Percentiles rank a stretch among this genome's conserved stretches.
phyloP scores from a whole-genome alignment of 2,888 invertebrate genomes.

The Microplitis deprimator region DNA sequence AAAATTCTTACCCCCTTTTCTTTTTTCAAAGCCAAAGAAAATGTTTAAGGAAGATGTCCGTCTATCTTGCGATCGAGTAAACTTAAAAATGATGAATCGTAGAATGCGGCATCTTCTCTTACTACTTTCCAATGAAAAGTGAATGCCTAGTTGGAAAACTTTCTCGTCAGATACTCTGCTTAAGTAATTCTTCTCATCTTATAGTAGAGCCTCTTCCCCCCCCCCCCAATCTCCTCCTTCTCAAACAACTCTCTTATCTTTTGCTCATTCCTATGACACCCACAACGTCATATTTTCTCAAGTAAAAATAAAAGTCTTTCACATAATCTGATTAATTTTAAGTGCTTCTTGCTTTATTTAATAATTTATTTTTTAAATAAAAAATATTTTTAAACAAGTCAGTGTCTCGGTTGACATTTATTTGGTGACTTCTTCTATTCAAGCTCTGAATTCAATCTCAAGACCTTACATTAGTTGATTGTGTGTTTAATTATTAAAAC shows the following conservation, averaged over 20 bases:
- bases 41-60: slow-evolving; percentile 16
- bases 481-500: too few relatives aligned
- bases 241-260: not conserved
- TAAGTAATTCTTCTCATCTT: slow-evolving; percentile 14
- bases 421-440: too few relatives aligned
- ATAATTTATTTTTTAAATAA: not conserved
- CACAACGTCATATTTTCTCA: slow-evolving; percentile 8
- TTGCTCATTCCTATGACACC: slow-evolving; percentile 3
- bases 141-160: slow-evolving; percentile 38
- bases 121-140: slow-evolving; percentile 24
- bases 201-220: too few relatives aligned
- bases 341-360: not conserved
- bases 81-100: slow-evolving; percentile 49
- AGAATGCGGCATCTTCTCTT: slow-evolving; percentile 22
- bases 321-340: not conserved
- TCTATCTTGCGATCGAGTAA: slow-evolving; percentile 23
- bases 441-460: too few relatives aligned
- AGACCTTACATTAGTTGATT: too few relatives aligned
- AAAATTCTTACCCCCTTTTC: not conserved
- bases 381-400: not conserved
- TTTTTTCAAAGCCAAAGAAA: not conserved
- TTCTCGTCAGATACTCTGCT: slow-evolving; percentile 27
- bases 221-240: not conserved
- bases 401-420: too few relatives aligned
- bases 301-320: not conserved